These are phyloP conservation scores for Serripes groenlandicus DNA, from an alignment of 2,888 invertebrate genomes.

Conservation along the genomic window DNA sequence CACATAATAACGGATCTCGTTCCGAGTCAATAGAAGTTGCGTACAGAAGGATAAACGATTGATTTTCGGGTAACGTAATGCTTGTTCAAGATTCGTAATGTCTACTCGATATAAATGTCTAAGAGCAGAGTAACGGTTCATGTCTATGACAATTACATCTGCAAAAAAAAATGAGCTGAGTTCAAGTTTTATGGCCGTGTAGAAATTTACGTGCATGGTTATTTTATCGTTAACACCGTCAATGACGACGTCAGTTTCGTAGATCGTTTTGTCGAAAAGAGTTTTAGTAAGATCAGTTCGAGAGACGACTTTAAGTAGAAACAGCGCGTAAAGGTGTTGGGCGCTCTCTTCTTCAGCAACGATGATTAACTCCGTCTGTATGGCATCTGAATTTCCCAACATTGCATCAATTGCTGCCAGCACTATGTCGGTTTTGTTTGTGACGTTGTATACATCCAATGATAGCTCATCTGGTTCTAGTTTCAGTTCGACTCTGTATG, in stretches of 20 bases:
- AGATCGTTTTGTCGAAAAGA: constrained; percentile 32
- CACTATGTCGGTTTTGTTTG: constrained; percentile 38
- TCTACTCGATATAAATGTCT: constrained; percentile 22
- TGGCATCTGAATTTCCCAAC: constrained; percentile 12
- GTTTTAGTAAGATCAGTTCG: not conserved
- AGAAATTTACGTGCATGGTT: constrained; percentile 30
- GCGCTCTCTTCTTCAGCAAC: constrained; percentile 22
- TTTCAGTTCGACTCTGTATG: constrained; percentile 33
- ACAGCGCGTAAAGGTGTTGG: constrained; percentile 38
- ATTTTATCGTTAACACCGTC: constrained; percentile 4
- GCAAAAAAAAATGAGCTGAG: constrained; percentile 29
- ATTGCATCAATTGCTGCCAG: constrained; percentile 22
- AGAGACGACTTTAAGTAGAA: constrained; percentile 23
- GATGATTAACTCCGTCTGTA: constrained; percentile 38
- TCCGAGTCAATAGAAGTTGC: constrained; percentile 28
- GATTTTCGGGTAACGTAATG: constrained; percentile 36
- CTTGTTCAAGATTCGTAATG: constrained; percentile 13
- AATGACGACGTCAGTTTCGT: constrained; percentile 22
- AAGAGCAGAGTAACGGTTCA: constrained; percentile 30
- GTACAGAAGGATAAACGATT: constrained; percentile 52
- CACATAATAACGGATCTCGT: constrained; percentile 51
- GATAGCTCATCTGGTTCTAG: constrained; percentile 20
- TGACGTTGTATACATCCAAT: not conserved
- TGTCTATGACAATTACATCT: constrained; percentile 36
- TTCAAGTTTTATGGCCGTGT: constrained; percentile 47